These are phyloP conservation scores for Micropoecilia bifurca DNA, from an alignment of 2,797 vertebrate species.

Conservation along the genomic window DNA sequence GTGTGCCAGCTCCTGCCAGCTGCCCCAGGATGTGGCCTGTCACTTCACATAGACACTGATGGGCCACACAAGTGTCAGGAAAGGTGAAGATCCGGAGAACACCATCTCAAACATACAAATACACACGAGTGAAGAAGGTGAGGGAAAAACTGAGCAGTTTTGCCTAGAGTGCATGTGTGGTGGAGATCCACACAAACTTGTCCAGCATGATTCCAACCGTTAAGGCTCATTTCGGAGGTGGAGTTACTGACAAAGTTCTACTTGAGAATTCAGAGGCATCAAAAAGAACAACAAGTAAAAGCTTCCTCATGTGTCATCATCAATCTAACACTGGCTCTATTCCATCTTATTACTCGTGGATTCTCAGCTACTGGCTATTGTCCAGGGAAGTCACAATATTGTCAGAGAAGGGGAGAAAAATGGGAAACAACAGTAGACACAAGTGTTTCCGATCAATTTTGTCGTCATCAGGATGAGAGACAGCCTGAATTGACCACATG, in stretches of 20 bases:
- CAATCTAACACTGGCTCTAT: conserved; percentile 20
- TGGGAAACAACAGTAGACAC: neutral
- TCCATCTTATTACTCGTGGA: conserved; percentile 2
- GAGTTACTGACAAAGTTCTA: conserved; percentile 1
- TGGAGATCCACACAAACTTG: neutral
- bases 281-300: neutral
- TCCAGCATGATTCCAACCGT: neutral
- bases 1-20: conserved; percentile 87
- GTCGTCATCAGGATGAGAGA: conserved; percentile 29
- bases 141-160: neutral
- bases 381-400: conserved; percentile 12
- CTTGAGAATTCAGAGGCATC: neutral
- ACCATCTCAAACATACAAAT: conserved; percentile 13
- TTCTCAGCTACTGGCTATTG: conserved; percentile 31
- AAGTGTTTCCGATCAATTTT: conserved; percentile 48
- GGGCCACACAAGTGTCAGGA: conserved; percentile 93
- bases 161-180: neutral
- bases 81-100: conserved; percentile 92
- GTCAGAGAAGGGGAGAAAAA: neutral
- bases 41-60: conserved; percentile 96
- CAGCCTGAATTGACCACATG: conserved; percentile 10
- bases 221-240: conserved; percentile 3
- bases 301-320: conserved; percentile 30
- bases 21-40: conserved; percentile 98
- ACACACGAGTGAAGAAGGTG: conserved; percentile 15